A percentile compares a stretch with the other conserved stretches of the same genome.
These are phyloP conservation scores for Chaenodraco wilsoni DNA, from an alignment of 2,797 vertebrate genomes.

Conservation along the genomic window DNA sequence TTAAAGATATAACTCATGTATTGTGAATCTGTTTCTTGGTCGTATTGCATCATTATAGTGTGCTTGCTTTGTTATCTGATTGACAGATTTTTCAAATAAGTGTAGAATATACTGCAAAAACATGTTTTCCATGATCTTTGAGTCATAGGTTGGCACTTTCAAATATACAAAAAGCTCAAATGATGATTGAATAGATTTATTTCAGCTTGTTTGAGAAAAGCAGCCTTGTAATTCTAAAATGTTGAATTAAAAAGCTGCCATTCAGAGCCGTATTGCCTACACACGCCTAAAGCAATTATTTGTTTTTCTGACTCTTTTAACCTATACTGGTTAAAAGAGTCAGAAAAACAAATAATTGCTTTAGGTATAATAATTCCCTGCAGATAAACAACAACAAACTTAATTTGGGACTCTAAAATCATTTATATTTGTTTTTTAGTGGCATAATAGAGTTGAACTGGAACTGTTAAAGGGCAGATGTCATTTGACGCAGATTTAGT, in stretches of 20 bases:
- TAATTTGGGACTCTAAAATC: conserved; percentile 12
- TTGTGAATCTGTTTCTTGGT: background rate
- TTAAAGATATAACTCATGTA: background rate
- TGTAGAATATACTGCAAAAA: background rate
- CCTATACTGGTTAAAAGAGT: background rate
- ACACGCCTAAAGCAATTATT: background rate
- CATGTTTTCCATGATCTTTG: background rate
- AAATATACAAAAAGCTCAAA: background rate
- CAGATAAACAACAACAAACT: conserved; percentile 6
- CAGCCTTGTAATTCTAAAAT: conserved; percentile 3
- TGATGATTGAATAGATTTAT: background rate
- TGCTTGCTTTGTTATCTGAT: background rate
- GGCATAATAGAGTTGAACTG: conserved; percentile 36
- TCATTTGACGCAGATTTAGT: conserved; percentile 46
- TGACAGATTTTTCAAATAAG: background rate
- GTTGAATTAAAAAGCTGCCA: conserved; percentile 14
- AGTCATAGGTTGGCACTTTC: background rate
- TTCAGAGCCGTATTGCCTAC: background rate
- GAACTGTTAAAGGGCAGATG: conserved; percentile 46
- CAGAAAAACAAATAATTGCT: conserved; percentile 4
- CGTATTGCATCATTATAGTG: background rate
- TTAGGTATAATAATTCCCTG: conserved; percentile 2
- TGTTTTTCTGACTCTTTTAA: too few relatives aligned
- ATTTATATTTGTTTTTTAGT: conserved; percentile 29
- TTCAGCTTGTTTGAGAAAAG: conserved; percentile 7